Conservation (phyloP, 2,888 invertebrate species). For the Platerodrilus igneus region DNA sequence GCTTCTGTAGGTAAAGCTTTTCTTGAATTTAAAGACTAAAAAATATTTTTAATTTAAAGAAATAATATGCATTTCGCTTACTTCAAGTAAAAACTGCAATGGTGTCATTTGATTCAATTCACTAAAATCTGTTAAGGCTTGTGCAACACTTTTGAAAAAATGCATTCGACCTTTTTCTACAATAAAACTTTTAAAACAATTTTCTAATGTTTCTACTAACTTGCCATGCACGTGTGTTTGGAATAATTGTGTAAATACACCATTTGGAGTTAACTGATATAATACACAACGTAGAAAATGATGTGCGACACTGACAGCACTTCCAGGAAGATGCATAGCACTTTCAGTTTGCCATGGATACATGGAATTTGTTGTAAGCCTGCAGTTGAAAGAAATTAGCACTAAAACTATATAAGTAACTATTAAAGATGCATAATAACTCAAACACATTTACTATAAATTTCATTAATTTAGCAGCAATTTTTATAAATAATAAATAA, state of each 20-base stretch:
- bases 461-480: no score
- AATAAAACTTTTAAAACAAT: constrained; percentile 27
- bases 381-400: constrained; percentile 39
- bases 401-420: no score
- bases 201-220: constrained; percentile 1
- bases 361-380: constrained; percentile 70
- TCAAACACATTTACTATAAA: no score
- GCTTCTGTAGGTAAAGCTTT: constrained; percentile 68
- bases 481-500: no score
- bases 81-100: constrained; percentile 84
- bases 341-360: constrained; percentile 89
- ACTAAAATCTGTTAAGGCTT: constrained; percentile 90
- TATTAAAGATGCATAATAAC: no score
- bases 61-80: constrained; percentile 37
- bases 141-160: constrained; percentile 91
- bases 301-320: constrained; percentile 91
- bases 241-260: constrained; percentile 94
- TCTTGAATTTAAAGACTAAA: constrained; percentile 68
- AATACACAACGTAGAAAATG: constrained; percentile 95
- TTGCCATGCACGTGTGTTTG: constrained; percentile 81
- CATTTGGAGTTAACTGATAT: constrained; percentile 95
- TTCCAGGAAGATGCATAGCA: constrained; percentile 86
- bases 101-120: constrained; percentile 94
- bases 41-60: constrained; percentile 21
- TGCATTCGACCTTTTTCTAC: constrained; percentile 68